Evolutionary conservation across 2,113 vertebrate species (phyloP), one percentile per base, ranked within the genome.

Genomic region (Onychorhynchus coronatus): DNA sequence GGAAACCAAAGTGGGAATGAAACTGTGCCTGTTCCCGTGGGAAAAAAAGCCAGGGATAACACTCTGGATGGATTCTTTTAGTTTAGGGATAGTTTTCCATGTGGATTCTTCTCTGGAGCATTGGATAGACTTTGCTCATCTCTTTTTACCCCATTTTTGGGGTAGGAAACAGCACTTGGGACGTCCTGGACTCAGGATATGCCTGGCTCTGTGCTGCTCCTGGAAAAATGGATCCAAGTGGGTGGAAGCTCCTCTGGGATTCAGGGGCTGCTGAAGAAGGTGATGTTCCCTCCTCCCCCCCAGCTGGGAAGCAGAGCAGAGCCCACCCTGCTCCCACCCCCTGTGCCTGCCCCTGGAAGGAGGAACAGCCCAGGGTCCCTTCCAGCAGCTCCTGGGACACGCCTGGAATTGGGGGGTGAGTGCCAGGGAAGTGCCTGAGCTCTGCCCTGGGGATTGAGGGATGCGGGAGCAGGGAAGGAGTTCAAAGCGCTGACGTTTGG

Each of bases 21-120:
- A 33, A 30, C 46, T 25, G 2, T 0, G 2, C 14, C 35, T 31
- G 53, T 42, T 62, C 27, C 42, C n/a, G 6, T 4, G 2, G 10
- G 6, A 49, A 5, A 7, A 7, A 83, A 47, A 86, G 1, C 23
- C 47, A 30, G 42, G 35, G n/a, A 39, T 49, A 39, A 75, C 8
- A 5, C 7, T 18, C 15, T 53, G 55, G 20, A 17, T 47, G 23
- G 20, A 28, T 55, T 28, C 8, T 50, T 42, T 16, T 7, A 2
- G 4, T 22, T 70, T 21, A 56, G 41, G n/a, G 50, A 19, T 35
- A 73, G 12, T 52, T 17, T 66, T 71, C 27, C 46, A 7, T 1
- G 11, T 31, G 50, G 44, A 61, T 50, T 85, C 15, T 28, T 37
- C 23, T 37, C 33, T n/a, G 44, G 65, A 28, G 12, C 6, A 16